Conservation (phyloP, 2,888 invertebrate genomes). For the Dicyrtoma fusca region DNA sequence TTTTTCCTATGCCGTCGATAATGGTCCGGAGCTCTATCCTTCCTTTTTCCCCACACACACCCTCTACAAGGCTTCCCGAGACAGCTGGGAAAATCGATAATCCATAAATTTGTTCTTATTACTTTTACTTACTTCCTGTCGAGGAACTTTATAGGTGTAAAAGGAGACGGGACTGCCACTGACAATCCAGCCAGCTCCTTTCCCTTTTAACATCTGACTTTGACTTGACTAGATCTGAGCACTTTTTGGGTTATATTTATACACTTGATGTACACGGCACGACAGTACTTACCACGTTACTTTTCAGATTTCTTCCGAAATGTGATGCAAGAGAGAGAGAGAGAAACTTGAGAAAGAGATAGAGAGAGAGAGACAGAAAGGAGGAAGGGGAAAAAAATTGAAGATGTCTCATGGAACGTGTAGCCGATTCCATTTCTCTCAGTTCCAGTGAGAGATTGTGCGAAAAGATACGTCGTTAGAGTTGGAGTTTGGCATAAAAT, state of each 20-base stretch:
- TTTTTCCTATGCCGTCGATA: constrained; percentile 7
- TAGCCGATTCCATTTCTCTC: too few relatives aligned
- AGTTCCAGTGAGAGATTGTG: too few relatives aligned
- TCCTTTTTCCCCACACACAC: neutral
- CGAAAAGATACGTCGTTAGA: too few relatives aligned
- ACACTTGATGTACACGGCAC: neutral
- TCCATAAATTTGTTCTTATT: constrained; percentile 22
- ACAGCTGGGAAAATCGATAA: constrained; percentile 17
- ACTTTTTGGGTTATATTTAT: too few relatives aligned
- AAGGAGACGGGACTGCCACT: neutral
- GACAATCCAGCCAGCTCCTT: too few relatives aligned
- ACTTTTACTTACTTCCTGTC: constrained; percentile 9
- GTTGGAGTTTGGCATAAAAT: too few relatives aligned
- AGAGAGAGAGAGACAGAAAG: neutral
- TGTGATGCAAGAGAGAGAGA: neutral
- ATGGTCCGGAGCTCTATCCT: constrained; percentile 5
- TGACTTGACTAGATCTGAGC: too few relatives aligned
- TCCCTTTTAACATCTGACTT: too few relatives aligned
- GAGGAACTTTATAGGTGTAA: neutral
- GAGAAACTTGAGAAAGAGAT: neutral
- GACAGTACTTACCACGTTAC: too few relatives aligned
- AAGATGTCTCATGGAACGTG: too few relatives aligned
- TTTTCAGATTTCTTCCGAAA: too few relatives aligned
- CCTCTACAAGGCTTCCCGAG: neutral
- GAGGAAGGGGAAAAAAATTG: neutral